These are phyloP conservation scores for Watsonalla cultraria DNA, from an alignment of 2,888 invertebrate species.

Conservation along the genomic window DNA sequence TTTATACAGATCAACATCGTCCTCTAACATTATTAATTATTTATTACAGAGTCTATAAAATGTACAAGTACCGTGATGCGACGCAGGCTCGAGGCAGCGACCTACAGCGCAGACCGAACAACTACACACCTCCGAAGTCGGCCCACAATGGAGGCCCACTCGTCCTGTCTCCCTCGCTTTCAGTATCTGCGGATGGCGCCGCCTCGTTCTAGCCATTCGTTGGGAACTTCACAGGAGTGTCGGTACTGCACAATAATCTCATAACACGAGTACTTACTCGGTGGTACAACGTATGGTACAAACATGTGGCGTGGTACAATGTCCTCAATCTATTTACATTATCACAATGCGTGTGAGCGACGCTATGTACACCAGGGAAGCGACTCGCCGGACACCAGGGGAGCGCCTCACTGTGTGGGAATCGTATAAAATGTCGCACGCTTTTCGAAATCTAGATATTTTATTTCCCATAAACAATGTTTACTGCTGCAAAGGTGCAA, in stretches of 20 bases:
- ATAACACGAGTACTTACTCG: constrained; percentile 13
- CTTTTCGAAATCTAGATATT: neutral
- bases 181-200: no score
- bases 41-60: constrained; percentile 48
- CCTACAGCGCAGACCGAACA: neutral
- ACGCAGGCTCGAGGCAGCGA: constrained; percentile 9
- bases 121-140: neutral
- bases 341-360: constrained; percentile 51
- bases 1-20: constrained; percentile 63
- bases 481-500: neutral
- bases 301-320: neutral
- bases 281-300: neutral
- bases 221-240: neutral
- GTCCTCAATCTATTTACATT: constrained; percentile 50
- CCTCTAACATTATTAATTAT: constrained; percentile 38
- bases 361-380: constrained; percentile 22
- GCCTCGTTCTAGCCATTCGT: no score
- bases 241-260: constrained; percentile 7
- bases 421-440: neutral
- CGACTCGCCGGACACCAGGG: constrained; percentile 17
- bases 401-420: no score
- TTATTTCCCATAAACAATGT: neutral
- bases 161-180: no score
- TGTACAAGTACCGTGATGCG: constrained; percentile 54
- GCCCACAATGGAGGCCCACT: no score